Base-by-base conservation (phyloP, 2,888 invertebrate genomes). In the Hermodice carunculata region DNA sequence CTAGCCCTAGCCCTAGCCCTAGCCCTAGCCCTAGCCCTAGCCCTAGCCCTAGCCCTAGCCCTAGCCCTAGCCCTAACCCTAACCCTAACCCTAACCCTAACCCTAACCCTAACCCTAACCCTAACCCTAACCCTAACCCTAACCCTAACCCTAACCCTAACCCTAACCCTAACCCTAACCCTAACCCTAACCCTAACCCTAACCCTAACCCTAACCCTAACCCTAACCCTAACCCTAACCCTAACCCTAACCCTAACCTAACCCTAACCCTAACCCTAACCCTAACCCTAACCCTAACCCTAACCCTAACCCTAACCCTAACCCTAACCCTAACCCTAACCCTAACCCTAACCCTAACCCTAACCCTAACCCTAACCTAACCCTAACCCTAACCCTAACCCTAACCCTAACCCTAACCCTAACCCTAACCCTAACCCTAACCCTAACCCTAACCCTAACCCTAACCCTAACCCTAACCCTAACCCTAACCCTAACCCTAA, bases 371-470 rank as follows among this genome's bases (percentile, higher is more conserved):
- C n/a, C n/a, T n/a, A n/a, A n/a, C n/a, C n/a, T n/a, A n/a, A n/a
- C n/a, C n/a, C n/a, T n/a, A 64, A n/a, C 61, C 64, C 70, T 64
- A 67, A 37, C 37, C 37, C 70, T 67, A 67, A 69, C 66, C 71
- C 68, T 66, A 66, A 67, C 66, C 66, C 68, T 62, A 67, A 64
- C 62, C 69, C 68, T 67, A 72, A 72, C 70, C 69, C 70, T 70
- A 70, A 71, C 66, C 69, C 67, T 64, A 67, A 71, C 66, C 73
- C 67, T 68, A 70, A 69, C 67, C 74, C 74, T 71, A 69, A 73
- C 61, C 70, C 26, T 26, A 8, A 17, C 19, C 51, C 37, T 37
- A 37, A 61, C 40, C 17, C 4, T 44, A 62, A 51, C 66, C 65
- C 68, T 58, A 66, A 62, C 66, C 57, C 52, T 61, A 69, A 66